Base-by-base conservation (phyloP, 2,888 invertebrate species). In the Schizaphis graminum region DNA sequence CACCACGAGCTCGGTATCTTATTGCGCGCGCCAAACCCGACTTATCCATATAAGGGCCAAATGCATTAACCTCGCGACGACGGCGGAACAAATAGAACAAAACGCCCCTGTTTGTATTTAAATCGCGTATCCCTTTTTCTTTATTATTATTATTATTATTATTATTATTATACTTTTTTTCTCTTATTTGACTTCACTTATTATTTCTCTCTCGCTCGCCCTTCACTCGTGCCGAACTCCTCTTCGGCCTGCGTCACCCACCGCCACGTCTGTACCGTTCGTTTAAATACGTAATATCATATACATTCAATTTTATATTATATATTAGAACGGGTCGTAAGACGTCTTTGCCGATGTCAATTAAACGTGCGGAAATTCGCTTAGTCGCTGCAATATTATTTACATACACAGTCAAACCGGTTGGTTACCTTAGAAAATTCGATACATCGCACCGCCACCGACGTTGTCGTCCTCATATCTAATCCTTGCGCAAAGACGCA, bases 21-120 rank as follows among this genome's bases (percentile, higher is more conserved):
- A 44, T 93, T 53, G 93, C 87, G 49, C 53, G 28, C 57, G 87
- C 93, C 47, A 85, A 93, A 93, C 89, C 93, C 85, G 93, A 89
- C 89, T 35, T 93, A 84, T 41, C 93, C 93, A 84, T 93, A 93
- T 93, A 89, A 93, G 93, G 93, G 93, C 89, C 89, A 89, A 89
- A 89, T 44, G 89, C 89, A 89, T 93, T 89, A 93, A 89, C 89
- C 93, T 93, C 67, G 67, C 90, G 44, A 41, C 90, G 90, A 53
- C 44, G 56, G 47, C 89, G 26, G 77, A 89, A 89, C 89, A 89
- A 89, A 93, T 89, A 35, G 89, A 93, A 93, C 89, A 92, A 85
- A 90, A 93, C 93, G 93, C 93, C 85, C 93, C 89, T 89, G 84
- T 93, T 93, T 93, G 93, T 93, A 93, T 93, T 93, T 85, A 93